These are phyloP conservation scores for Stegodyphus mimosarum DNA, from an alignment of 1,140 invertebrate species.

Conservation along the genomic window DNA sequence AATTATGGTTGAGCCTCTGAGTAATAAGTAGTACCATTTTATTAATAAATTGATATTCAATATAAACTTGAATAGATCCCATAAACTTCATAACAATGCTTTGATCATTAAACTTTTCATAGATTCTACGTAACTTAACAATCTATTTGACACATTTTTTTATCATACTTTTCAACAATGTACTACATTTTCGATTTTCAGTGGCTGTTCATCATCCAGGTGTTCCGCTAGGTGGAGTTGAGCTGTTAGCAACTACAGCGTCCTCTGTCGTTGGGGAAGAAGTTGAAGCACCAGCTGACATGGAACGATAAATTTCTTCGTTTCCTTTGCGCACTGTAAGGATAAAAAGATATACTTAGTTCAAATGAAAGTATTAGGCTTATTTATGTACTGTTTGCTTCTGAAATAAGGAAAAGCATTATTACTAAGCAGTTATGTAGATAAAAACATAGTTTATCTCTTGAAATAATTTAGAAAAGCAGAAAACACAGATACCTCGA, in stretches of 20 bases:
- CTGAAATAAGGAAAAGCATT: too few relatives aligned
- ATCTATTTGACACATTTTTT: slow-evolving; percentile 55
- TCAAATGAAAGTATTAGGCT: too few relatives aligned
- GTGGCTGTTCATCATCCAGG: slow-evolving; percentile 51
- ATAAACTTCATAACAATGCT: slow-evolving; percentile 32
- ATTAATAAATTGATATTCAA: slow-evolving; percentile 50
- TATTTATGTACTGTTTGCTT: too few relatives aligned
- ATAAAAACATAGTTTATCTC: too few relatives aligned
- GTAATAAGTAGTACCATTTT: slow-evolving; percentile 39
- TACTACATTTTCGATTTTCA: slow-evolving; percentile 39
- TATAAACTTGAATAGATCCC: slow-evolving; percentile 43
- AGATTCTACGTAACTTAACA: slow-evolving; percentile 52
- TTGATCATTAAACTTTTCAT: slow-evolving; percentile 31
- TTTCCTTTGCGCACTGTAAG: slow-evolving; percentile 41
- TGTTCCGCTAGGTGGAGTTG: slow-evolving; percentile 39
- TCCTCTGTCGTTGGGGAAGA: slow-evolving; percentile 47
- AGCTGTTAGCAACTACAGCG: slow-evolving; percentile 37
- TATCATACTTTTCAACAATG: slow-evolving; percentile 21
- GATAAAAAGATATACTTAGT: neutral
- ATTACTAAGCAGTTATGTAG: too few relatives aligned
- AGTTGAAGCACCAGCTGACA: slow-evolving; percentile 58
- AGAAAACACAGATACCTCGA: too few relatives aligned
- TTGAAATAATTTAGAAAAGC: too few relatives aligned
- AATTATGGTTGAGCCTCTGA: slow-evolving; percentile 38
- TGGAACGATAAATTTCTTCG: slow-evolving; percentile 55